Base-by-base conservation (phyloP, 1,140 invertebrate species). In the Lerema accius region DNA sequence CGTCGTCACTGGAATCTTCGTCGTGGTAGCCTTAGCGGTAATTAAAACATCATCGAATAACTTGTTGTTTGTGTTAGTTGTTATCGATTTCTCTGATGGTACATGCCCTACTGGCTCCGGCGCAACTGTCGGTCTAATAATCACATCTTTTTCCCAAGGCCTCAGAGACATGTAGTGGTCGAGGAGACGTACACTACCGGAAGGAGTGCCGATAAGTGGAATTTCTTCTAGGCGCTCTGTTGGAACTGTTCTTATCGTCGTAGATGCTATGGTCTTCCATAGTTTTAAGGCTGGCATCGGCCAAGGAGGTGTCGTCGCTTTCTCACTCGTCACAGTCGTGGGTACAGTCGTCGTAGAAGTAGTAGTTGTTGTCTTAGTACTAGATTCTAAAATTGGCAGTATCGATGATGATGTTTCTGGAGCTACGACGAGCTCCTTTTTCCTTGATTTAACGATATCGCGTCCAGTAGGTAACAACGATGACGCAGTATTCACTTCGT, bases 101-200 rank as follows among this genome's bases (percentile, higher is more conserved):
- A 13, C 19, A 10, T 46, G n/a, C 1, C 82, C 84, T 10, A 77
- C 67, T 5, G 82, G 72, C 48, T 85, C 80, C 4, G 80, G 73
- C 0, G 83, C 88, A 1, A 83, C 74, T 13, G 83, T 86, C 4
- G 84, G 75, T 67, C 77, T 73, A 28, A 86, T 88, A 46, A 90
- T 84, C 5, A 78, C 77, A 63, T 89, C 84, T 23, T 83, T 87
- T 14, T 84, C 84, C 84, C 84, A 84, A 1, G 84, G 76, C 56
- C 83, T 88, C 32, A 80, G 66, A 0, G 84, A 82, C 76, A 79
- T 83, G 42, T 82, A 80, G 48, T 83, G 74, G 46, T 83, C 78
- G 9, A 78, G 55, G 11, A 82, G 64, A 13, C 73, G 75, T 28
- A 82, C 74, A 63, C 77, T 78, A 15, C 72, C 78, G 10, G 84